Evolutionary conservation across 92 coral and sea anemone species (phyloP), one percentile per base, ranked within the genome.

Genomic region (Blastomussa wellsi): DNA sequence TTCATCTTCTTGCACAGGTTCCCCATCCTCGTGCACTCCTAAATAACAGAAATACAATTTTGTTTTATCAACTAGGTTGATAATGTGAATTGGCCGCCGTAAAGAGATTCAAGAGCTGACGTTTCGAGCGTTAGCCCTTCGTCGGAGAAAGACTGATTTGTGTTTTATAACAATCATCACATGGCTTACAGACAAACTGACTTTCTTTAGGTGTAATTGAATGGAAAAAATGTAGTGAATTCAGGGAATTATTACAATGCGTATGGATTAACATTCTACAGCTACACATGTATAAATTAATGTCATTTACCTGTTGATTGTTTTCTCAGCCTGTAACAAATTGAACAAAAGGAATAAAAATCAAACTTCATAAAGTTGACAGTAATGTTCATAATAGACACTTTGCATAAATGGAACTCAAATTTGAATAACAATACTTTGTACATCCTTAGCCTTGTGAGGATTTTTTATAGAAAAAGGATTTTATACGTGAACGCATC

Each of bases 301-400:
- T 29, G 31, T 1, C 28, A 31, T 69, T 22, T 82, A 82, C 87
- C 87, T 74, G 35, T 75, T 5, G 80, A 32, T 42, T 19, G 42
- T 31, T 83, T 83, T 44, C 87, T 74, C 20, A 83, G 62, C 73
- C 87, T 83, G 87, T 39, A 59, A 82, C 4, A 10, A 16, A 13
- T 51, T 26, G 9, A 57, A 73, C 14, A 51, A 15, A 82, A 70
- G 51, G 22, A 1, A 35, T n/a, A 82, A 28, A 5, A 26, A 64
- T 79, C 16, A 19, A 22, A 36, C 15, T 17, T 14, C 42, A 15
- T 51, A 22, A 51, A 51, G 57, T 22, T 15, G 22, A 51, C 1
- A 51, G 57, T 10, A 52, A 52, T 52, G 59, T 52, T 14, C 49
- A 44, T 10, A 4, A 10, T 44, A 49, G 55, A 49, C 3, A 0